A percentile compares a stretch with the other conserved stretches of the same genome.
Evolutionary conservation across 1,140 invertebrate species (phyloP).

Genomic region (Pogonomyrmex californicus): DNA sequence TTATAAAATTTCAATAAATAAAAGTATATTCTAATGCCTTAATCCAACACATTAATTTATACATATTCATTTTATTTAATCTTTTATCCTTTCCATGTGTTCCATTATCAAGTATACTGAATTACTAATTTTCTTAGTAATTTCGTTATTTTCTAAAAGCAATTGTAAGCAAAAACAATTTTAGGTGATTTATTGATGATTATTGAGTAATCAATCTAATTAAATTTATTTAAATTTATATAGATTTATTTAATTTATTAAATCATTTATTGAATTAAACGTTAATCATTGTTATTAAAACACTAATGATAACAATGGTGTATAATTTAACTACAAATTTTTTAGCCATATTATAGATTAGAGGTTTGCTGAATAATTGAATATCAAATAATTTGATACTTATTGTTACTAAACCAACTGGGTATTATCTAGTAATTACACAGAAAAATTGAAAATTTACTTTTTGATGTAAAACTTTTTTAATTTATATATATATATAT

Average conservation of each 20-base stretch:
- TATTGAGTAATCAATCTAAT: neutral
- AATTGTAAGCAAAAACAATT: neutral
- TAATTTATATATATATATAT: no score
- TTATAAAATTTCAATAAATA: conserved; percentile 73
- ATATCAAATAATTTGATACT: no score
- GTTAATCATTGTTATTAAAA: neutral
- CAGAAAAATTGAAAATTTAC: no score
- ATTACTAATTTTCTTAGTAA: neutral
- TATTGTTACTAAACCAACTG: no score
- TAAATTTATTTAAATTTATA: no score
- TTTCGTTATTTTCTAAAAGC: neutral
- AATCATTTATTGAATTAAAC: neutral
- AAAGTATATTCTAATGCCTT: conserved; percentile 47
- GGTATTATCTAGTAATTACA: no score
- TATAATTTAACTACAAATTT: neutral
- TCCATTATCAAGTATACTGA: neutral
- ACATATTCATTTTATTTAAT: neutral
- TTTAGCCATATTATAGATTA: neutral
- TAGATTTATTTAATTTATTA: neutral
- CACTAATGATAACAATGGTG: neutral
- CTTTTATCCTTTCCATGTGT: neutral
- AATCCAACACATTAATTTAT: neutral
- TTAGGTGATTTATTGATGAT: neutral
- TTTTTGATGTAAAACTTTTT: no score
- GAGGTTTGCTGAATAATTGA: no score